Evolutionary conservation across 2,888 invertebrate genomes (phyloP).

Genomic region (Oxyscelio sp.): DNA sequence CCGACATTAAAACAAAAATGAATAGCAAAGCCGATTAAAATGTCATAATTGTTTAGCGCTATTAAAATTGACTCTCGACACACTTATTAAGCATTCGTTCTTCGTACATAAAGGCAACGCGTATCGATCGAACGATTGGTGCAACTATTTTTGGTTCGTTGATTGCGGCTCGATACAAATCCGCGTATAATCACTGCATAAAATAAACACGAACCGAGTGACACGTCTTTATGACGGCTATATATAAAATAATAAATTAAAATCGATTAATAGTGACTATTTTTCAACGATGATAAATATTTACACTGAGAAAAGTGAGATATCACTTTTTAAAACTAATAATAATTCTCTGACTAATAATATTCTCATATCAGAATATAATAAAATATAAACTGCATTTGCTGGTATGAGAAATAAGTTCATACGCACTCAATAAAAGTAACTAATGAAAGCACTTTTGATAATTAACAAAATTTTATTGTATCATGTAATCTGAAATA

Average conservation of each 20-base stretch:
- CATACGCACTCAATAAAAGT: too few relatives aligned
- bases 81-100: background rate
- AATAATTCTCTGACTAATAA: too few relatives aligned
- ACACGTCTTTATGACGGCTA: conserved; percentile 6
- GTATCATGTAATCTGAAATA: too few relatives aligned
- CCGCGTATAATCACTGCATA: conserved; percentile 8
- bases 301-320: background rate
- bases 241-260: background rate
- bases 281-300: background rate
- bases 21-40: background rate
- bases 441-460: too few relatives aligned
- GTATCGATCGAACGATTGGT: background rate
- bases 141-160: background rate
- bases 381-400: too few relatives aligned
- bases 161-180: conserved; percentile 1
- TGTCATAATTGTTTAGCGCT: background rate
- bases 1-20: too few relatives aligned
- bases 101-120: background rate
- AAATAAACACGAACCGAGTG: conserved; percentile 4
- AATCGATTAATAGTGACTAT: background rate
- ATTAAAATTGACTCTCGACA: background rate
- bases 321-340: background rate
- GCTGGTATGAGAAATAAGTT: too few relatives aligned
- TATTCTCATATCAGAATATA: too few relatives aligned
- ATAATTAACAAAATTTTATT: too few relatives aligned